Percentiles rank a stretch among this genome's conserved stretches.
Evolutionary conservation across 2,797 vertebrate species (phyloP).

Genomic region (Spinus pinus): DNA sequence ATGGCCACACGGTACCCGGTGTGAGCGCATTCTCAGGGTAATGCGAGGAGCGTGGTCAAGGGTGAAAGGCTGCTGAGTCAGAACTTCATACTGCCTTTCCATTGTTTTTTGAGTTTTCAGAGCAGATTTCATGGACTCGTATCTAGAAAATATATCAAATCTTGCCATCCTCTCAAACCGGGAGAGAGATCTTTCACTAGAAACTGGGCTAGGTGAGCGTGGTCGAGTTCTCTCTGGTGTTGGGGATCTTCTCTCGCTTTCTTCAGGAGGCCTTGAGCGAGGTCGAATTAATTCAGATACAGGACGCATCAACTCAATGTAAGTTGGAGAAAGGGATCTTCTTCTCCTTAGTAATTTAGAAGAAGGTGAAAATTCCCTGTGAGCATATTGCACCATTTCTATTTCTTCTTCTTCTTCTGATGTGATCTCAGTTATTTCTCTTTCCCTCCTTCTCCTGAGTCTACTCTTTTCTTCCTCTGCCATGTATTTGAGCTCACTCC

Average conservation of each 20-base stretch:
- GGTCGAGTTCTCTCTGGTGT: conserved; percentile 89
- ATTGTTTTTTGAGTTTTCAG: conserved; percentile 85
- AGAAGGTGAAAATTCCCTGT: conserved; percentile 77
- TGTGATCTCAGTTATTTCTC: conserved; percentile 76
- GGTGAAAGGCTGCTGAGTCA: conserved; percentile 91
- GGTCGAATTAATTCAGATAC: conserved; percentile 88
- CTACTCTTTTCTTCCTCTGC: conserved; percentile 88
- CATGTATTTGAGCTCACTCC: conserved; percentile 87
- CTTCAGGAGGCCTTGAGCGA: conserved; percentile 73
- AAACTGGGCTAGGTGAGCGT: conserved; percentile 94
- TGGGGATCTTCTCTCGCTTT: conserved; percentile 82
- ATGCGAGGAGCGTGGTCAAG: conserved; percentile 93
- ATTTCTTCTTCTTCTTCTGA: conserved; percentile 79
- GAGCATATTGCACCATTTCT: conserved; percentile 82
- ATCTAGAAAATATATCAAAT: conserved; percentile 93
- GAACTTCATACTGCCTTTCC: conserved; percentile 87
- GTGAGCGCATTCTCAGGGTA: conserved; percentile 95
- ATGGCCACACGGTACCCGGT: conserved; percentile 86
- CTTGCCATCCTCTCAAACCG: conserved; percentile 89
- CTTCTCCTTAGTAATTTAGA: conserved; percentile 87
- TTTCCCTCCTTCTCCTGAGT: conserved; percentile 80
- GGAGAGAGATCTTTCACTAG: conserved; percentile 90
- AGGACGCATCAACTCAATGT: conserved; percentile 91
- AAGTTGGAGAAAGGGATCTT: conserved; percentile 94
- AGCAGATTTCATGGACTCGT: conserved; percentile 93